Base-by-base conservation (phyloP, 2,888 invertebrate genomes). In the Agonopterix subpropinquella region DNA sequence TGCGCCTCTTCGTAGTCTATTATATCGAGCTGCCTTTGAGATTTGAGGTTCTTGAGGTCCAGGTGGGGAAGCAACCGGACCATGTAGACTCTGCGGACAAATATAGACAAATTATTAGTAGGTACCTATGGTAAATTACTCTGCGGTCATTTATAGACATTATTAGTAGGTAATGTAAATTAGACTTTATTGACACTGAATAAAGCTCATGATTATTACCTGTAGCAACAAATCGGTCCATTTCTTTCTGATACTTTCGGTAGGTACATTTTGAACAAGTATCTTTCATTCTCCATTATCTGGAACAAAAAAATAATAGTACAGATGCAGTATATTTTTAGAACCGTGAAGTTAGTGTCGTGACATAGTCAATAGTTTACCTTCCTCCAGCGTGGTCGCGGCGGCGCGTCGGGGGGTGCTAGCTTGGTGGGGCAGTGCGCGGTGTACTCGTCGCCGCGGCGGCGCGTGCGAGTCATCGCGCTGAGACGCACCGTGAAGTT, bases 211-310 rank as follows among this genome's bases (percentile, higher is more conserved):
- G 5, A 36, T 43, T 47, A 11, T 15, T 68, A 90, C 90, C 90
- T 90, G 73, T 95, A 95, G 65, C 96, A 97, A 75, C 96, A 96
- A 60, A 97, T 95, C 0, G 93, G 93, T 0, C 97, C 97, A 64
- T 96, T 96, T 48, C 96, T 86, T 71, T 97, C 96, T 0, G 95
- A 93, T 37, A 96, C 90, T 56, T 94, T 89, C 0, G 95, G 95
- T 59, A 96, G 76, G 57, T 91, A 90, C 59, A 96, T 81, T 65
- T 94, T 94, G 59, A 96, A 93, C 62, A 95, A 89, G 80, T 92
- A 93, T 61, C 91, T 91, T 15, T 92, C 92, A 47, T 78, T 71
- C 47, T 80, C 80, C 5, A 71, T 45, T 28, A 85, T 73, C 88
- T 88, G 75, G 2, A 73, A 80, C 35, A n/a, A 44, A 50, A 47